Percentiles rank a stretch among this genome's conserved stretches.
These are phyloP conservation scores for Yponomeuta malinellus DNA, from an alignment of 2,888 invertebrate species.

Conservation along the genomic window DNA sequence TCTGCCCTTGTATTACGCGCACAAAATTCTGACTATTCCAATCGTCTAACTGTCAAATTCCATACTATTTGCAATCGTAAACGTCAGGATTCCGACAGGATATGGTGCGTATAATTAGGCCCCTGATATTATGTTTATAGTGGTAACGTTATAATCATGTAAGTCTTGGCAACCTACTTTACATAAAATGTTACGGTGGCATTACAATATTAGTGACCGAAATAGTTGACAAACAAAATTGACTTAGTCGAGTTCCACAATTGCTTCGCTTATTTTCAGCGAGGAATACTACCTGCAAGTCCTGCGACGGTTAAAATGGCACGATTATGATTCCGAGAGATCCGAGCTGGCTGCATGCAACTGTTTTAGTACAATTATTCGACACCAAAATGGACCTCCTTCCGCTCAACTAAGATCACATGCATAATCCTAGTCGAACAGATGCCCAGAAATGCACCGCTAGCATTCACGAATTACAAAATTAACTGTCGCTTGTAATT, in stretches of 20 bases:
- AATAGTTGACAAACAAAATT: too few relatives aligned
- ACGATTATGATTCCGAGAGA: not conserved
- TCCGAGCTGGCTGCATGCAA: not conserved
- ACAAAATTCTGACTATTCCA: too few relatives aligned
- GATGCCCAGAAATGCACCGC: slow-evolving; percentile 6
- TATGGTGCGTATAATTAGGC: too few relatives aligned
- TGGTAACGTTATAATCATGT: too few relatives aligned
- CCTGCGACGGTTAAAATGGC: not conserved
- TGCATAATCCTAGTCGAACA: slow-evolving; percentile 2
- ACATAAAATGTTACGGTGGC: too few relatives aligned
- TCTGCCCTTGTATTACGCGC: too few relatives aligned
- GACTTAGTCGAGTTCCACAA: not conserved
- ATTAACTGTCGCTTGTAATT: not conserved
- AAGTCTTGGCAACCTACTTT: too few relatives aligned
- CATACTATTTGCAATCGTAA: too few relatives aligned
- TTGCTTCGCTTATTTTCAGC: not conserved
- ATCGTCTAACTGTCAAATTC: too few relatives aligned
- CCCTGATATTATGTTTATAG: too few relatives aligned
- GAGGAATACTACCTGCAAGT: not conserved
- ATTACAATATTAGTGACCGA: too few relatives aligned
- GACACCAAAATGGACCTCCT: not conserved
- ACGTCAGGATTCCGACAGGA: too few relatives aligned
- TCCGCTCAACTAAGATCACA: not conserved
- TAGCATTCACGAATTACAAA: slow-evolving; percentile 3
- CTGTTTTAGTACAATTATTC: not conserved